These are phyloP conservation scores for Sturnira hondurensis DNA, from an alignment of 2,113 vertebrate genomes.

Conservation along the genomic window DNA sequence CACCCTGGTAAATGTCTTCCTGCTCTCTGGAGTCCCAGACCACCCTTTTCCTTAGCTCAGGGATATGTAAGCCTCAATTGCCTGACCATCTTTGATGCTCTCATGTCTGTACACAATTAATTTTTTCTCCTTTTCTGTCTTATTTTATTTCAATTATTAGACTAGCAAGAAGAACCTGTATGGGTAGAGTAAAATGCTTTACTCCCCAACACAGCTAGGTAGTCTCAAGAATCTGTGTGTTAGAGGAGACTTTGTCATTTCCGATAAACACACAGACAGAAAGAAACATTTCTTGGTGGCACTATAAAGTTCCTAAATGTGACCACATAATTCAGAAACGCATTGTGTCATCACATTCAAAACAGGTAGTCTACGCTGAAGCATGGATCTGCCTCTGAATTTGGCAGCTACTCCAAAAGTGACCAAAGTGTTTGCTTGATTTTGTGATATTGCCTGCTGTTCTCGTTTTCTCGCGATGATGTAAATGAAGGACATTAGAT, in stretches of 20 bases:
- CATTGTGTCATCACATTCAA: neutral
- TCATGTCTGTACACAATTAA: neutral
- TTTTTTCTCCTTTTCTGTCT: neutral
- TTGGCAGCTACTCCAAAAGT: neutral
- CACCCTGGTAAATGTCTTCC: neutral
- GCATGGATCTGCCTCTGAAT: neutral
- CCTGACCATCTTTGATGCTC: neutral
- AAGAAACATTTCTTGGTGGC: neutral
- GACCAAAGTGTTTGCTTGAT: neutral
- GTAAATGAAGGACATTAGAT: neutral
- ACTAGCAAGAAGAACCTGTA: neutral
- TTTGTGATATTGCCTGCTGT: neutral
- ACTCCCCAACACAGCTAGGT: neutral
- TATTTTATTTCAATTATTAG: neutral
- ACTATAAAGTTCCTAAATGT: neutral
- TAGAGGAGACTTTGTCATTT: neutral
- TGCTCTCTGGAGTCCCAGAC: neutral
- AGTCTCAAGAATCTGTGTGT: neutral
- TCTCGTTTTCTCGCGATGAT: neutral
- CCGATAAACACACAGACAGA: neutral
- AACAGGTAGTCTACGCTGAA: neutral
- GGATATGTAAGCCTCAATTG: too few species aligned
- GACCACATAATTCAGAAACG: neutral
- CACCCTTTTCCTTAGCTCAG: neutral
- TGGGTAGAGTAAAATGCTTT: neutral